These are phyloP conservation scores for Montipora sp. DNA, from an alignment of 64 coral and sea anemone genomes.

Conservation along the genomic window DNA sequence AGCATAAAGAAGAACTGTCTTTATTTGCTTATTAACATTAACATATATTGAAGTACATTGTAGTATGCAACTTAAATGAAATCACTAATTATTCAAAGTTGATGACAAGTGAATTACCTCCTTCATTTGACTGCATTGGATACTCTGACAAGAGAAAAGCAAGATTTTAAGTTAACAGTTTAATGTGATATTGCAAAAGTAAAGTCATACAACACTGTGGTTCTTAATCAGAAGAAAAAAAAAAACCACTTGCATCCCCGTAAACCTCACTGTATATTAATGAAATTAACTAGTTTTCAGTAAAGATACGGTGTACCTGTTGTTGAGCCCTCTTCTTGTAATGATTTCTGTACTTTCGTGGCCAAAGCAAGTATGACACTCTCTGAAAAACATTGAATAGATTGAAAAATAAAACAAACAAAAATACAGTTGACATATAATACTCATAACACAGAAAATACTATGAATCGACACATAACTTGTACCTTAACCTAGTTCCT, in stretches of 20 bases:
- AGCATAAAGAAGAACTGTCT: too few species aligned
- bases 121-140: constrained; percentile 82
- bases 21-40: too few species aligned
- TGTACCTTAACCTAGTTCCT: too few species aligned
- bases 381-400: constrained; percentile 34
- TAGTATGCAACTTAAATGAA: too few species aligned
- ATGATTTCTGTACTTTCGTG: constrained; percentile 86
- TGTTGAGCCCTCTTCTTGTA: constrained; percentile 66
- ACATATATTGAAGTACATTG: too few species aligned
- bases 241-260: too few species aligned
- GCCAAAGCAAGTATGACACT: constrained; percentile 78
- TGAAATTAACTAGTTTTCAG: neutral
- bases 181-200: neutral
- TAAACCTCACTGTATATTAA: too few species aligned
- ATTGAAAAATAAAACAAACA: neutral
- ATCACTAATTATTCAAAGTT: neutral
- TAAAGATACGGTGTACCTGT: neutral
- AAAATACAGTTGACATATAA: neutral
- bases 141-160: constrained; percentile 9
- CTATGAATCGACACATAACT: too few species aligned
- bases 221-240: too few species aligned
- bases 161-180: neutral
- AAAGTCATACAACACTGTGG: neutral
- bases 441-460: too few species aligned
- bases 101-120: constrained; percentile 46